phyloP scores from a whole-genome alignment of 2,888 invertebrate species.

The Himalopsyche anomala region DNA sequence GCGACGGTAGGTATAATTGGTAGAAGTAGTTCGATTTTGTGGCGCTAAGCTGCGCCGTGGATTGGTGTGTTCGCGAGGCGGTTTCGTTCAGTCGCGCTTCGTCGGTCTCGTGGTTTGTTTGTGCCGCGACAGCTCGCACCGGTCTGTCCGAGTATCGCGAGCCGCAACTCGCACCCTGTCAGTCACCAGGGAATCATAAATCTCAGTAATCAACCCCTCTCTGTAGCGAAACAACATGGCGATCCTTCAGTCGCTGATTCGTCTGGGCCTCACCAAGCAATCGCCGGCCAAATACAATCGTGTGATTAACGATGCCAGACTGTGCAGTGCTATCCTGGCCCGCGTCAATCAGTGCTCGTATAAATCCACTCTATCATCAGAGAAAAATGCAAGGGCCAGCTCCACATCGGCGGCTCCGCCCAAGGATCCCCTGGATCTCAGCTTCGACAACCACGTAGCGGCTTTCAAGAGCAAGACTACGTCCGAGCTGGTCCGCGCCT shows the following conservation, averaged over 20 bases:
- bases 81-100: conserved; percentile 54
- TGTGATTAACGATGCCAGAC: conserved; percentile 51
- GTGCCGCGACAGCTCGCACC: conserved; percentile 41
- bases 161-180: conserved; percentile 37
- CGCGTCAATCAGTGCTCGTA: conserved; percentile 51
- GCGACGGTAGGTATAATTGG: not conserved
- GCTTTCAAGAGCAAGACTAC: conserved; percentile 98
- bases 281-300: conserved; percentile 46
- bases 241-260: conserved; percentile 59
- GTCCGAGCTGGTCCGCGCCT: conserved; percentile 91
- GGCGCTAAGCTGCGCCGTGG: conserved; percentile 49
- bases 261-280: conserved; percentile 54
- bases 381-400: conserved; percentile 48
- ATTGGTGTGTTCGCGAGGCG: conserved; percentile 1
- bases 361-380: conserved; percentile 49
- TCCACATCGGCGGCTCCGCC: conserved; percentile 66
- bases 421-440: conserved; percentile 86
- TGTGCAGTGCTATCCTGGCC: conserved; percentile 53
- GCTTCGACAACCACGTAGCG: conserved; percentile 91
- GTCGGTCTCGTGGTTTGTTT: conserved; percentile 53
- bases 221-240: conserved; percentile 49
- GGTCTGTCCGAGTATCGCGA: conserved; percentile 44
- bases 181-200: conserved; percentile 23
- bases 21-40: conserved; percentile 52
- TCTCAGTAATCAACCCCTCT: not conserved